Base-by-base conservation (phyloP, 2,113 vertebrate genomes). In the Eolophus roseicapilla region DNA sequence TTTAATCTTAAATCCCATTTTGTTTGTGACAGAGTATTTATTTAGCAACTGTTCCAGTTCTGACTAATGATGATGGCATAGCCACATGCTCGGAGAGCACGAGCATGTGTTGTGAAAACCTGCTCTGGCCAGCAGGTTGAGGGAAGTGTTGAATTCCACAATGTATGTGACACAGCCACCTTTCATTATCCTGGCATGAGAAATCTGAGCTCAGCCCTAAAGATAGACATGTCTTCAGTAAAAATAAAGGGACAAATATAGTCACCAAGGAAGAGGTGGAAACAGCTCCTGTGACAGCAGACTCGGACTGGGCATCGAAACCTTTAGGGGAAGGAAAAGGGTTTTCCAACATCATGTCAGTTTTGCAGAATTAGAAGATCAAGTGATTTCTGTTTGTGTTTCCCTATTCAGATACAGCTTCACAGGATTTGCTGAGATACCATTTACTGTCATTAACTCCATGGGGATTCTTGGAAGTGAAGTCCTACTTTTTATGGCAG, bases 221-320 rank as follows among this genome's bases (percentile, higher is more conserved):
- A 97, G 93, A 95, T 93, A 97, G 95, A 88, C 24, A 0, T 62
- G 67, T 75, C 92, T 93, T 96, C 52, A 50, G 83, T 2, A 95
- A 88, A 82, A 95, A 93, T 88, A 92, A 93, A 93, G 85, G 79
- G 82, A 93, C 92, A 90, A 96, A 95, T 91, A 88, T 53, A 94
- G 93, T 41, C 73, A 68, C 74, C 14, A 35, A 90, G 82, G 91
- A 95, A 94, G 96, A 14, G 2, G 43, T 0, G 7, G 63, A 85
- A 85, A 12, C 68, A 60, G 68, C 86, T 95, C 92, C 87, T 59
- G n/a, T 89, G 88, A 73, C 52, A 91, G 83, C 73, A 89, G 86
- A 15, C 33, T 64, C 60, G 62, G 82, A 64, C 50, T 5, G 13
- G 69, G 47, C 69, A 69, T 49, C 3, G 2, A 90, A 94, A 49